Conservation (phyloP, 2,888 invertebrate species). For the Drosophila borborema region DNA sequence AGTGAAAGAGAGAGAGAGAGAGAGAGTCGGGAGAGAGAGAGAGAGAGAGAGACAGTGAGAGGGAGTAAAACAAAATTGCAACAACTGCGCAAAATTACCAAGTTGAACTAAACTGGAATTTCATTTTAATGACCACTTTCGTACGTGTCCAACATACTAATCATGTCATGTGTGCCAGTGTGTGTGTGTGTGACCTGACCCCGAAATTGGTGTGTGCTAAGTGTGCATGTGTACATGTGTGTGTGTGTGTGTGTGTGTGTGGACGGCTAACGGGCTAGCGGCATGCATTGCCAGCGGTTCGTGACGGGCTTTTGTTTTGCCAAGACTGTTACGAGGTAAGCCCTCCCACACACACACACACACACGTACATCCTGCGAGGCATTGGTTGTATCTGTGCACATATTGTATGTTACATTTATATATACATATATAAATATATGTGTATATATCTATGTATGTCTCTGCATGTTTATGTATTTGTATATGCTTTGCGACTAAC, state of each 20-base stretch:
- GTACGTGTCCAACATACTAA: slow-evolving; percentile 83
- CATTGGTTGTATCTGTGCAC: slow-evolving; percentile 8
- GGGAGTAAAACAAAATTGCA: slow-evolving; percentile 64
- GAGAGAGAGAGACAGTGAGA: not conserved
- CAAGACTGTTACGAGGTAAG: slow-evolving; percentile 34
- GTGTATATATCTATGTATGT: slow-evolving; percentile 1
- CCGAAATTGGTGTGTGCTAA: slow-evolving; percentile 42
- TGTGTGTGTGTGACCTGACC: slow-evolving; percentile 48
- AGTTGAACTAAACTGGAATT: slow-evolving; percentile 81
- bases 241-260: slow-evolving; percentile 16
- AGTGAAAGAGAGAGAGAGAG: not conserved
- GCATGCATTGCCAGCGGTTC: slow-evolving; percentile 60
- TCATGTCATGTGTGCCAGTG: slow-evolving; percentile 67
- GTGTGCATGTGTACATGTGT: slow-evolving; percentile 7
- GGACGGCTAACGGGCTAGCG: slow-evolving; percentile 29
- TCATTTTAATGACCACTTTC: slow-evolving; percentile 84
- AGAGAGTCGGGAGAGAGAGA: slow-evolving; percentile 1
- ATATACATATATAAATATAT: not conserved
- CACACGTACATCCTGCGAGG: not conserved
- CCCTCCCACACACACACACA: not conserved
- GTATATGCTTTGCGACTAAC: slow-evolving; percentile 57
- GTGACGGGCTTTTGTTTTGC: slow-evolving; percentile 69
- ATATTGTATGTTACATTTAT: slow-evolving; percentile 26
- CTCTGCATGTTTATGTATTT: slow-evolving; percentile 1
- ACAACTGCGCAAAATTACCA: slow-evolving; percentile 80